Evolutionary conservation across 2,888 invertebrate species (phyloP).

Genomic region (Malthinus seriepunctatus): DNA sequence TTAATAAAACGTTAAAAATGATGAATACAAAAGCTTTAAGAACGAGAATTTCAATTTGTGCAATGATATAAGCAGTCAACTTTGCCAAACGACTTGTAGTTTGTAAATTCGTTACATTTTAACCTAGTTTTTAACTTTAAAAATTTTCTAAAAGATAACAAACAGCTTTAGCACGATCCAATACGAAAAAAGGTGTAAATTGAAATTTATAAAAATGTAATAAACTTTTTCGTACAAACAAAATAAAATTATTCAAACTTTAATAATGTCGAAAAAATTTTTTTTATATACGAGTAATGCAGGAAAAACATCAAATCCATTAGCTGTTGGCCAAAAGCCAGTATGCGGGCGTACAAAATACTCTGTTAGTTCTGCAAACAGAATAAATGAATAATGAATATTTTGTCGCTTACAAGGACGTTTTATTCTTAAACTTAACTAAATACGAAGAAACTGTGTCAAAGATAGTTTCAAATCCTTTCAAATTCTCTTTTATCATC

Average conservation of each 20-base stretch:
- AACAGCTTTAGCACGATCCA: no score
- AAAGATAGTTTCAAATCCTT: neutral
- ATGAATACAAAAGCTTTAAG: conserved; percentile 19
- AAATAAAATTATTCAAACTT: no score
- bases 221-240: no score
- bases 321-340: conserved; percentile 24
- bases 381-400: conserved; percentile 15
- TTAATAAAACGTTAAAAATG: conserved; percentile 23
- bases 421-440: conserved; percentile 2
- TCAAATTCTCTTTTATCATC: no score
- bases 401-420: conserved; percentile 6
- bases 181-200: no score
- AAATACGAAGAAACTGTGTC: neutral
- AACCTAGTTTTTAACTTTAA: conserved; percentile 26
- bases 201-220: conserved; percentile 6
- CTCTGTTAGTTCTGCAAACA: conserved; percentile 13
- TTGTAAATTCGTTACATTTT: conserved; percentile 27
- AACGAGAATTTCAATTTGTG: conserved; percentile 28
- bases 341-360: conserved; percentile 20
- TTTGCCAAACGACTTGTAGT: conserved; percentile 26
- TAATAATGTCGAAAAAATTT: neutral
- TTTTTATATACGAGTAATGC: conserved; percentile 6
- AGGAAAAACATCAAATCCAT: conserved; percentile 23
- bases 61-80: conserved; percentile 24
- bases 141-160: conserved; percentile 4